Percentiles rank a stretch among this genome's conserved stretches.
phyloP scores from a whole-genome alignment of 1,140 invertebrate species.

The Conus betulinus region DNA sequence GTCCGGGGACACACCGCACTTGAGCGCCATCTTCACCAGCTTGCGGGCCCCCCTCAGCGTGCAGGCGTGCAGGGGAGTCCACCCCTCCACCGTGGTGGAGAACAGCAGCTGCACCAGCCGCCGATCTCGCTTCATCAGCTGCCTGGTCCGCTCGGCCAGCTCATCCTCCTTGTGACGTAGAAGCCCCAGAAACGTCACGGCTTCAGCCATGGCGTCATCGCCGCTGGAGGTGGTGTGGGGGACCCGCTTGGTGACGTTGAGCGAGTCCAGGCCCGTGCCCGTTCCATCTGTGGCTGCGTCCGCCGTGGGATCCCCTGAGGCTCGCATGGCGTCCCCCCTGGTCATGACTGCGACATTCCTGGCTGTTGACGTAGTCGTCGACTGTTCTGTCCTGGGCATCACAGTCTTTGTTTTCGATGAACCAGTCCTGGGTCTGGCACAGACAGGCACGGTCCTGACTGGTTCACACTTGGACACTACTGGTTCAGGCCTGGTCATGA shows the following conservation, averaged over 20 bases:
- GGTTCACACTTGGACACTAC: too few relatives aligned
- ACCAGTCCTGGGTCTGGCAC: too few relatives aligned
- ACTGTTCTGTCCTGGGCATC: too few relatives aligned
- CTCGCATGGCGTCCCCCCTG: too few relatives aligned
- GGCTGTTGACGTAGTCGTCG: too few relatives aligned
- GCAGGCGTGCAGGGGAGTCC: slow-evolving; percentile 71
- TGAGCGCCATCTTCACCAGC: slow-evolving; percentile 65
- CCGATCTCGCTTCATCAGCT: slow-evolving; percentile 60
- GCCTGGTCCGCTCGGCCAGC: slow-evolving; percentile 57
- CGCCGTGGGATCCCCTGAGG: too few relatives aligned
- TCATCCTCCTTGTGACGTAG: slow-evolving; percentile 61
- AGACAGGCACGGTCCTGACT: too few relatives aligned
- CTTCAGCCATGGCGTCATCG: slow-evolving; percentile 43
- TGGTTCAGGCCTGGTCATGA: too few relatives aligned
- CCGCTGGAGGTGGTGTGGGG: neutral
- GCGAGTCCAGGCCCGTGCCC: neutral
- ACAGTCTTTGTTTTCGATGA: too few relatives aligned
- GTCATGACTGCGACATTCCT: too few relatives aligned
- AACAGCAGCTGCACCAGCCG: slow-evolving; percentile 61
- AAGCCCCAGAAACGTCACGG: slow-evolving; percentile 59
- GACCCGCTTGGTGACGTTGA: neutral
- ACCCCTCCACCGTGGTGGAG: slow-evolving; percentile 60
- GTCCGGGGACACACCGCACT: slow-evolving; percentile 60
- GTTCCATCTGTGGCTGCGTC: too few relatives aligned
- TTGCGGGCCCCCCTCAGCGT: slow-evolving; percentile 64